Base-by-base conservation (phyloP, 2,113 vertebrate genomes). In the Dascyllus trimaculatus region DNA sequence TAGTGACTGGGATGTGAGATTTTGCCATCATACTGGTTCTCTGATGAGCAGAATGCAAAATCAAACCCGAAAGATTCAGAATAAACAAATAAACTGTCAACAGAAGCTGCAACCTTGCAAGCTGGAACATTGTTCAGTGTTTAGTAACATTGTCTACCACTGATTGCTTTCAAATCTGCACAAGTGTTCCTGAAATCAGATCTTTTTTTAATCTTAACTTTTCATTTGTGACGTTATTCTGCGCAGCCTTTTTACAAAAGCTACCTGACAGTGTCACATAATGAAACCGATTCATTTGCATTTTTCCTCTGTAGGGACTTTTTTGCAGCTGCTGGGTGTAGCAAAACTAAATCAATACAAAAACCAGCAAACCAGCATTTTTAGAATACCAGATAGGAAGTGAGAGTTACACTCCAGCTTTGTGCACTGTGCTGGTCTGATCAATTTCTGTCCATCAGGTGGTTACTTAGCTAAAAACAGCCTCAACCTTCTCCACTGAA, bases 381-480 rank as follows among this genome's bases (percentile, higher is more conserved):
- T 77, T 71, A 17, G 4, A 46, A 60, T 35, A 60, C 40, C 15
- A 19, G 45, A 22, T 4, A 48, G 32, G 11, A 78, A 25, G n/a
- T 25, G 17, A 43, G 19, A 65, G 60, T 53, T 19, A 19, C 35
- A 19, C 22, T 35, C 11, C 8, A 58, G 32, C 43, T 35, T 6
- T 45, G 46, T 60, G 1, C 13, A 2, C 40, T 29, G 11, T 21
- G 19, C 60, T 69, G 32, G 9, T 61, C 29, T 51, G 38, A 74
- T 70, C 64, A 38, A 40, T 76, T 64, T 76, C 52, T 45, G 25
- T n/a, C 45, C 14, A 43, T 2, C 68, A 38, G 57, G 17, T 53
- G 58, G 49, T 61, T 49, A 32, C 35, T 57, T 24, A 22, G 21
- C 29, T 57, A 49, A 29, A 58, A 46, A n/a, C n/a, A 1, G 40